phyloP scores from a whole-genome alignment of 2,888 invertebrate species.

The Tyria jacobaeae region DNA sequence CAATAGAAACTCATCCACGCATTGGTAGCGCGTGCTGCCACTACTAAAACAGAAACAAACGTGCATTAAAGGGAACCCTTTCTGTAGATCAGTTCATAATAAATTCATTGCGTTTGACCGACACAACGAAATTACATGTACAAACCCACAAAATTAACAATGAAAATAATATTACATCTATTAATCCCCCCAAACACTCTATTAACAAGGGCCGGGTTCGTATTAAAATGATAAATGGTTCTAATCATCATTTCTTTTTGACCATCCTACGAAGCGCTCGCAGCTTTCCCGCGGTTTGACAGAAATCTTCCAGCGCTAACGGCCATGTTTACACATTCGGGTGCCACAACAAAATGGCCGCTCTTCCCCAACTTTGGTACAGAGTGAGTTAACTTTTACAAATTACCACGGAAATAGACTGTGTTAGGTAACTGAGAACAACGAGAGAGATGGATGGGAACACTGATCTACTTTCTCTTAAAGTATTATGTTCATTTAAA shows the following conservation, averaged over 20 bases:
- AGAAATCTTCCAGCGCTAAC: conserved; percentile 18
- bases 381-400: conserved; percentile 82
- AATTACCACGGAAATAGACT: conserved; percentile 77
- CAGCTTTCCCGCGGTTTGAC: conserved; percentile 22
- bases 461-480: conserved; percentile 72
- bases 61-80: conserved; percentile 48
- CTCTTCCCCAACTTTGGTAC: conserved; percentile 71
- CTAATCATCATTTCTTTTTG: conserved; percentile 76
- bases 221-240: conserved; percentile 85
- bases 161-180: conserved; percentile 82
- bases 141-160: conserved; percentile 80
- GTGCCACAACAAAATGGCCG: conserved; percentile 60
- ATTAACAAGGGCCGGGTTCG: conserved; percentile 80
- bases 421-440: conserved; percentile 70
- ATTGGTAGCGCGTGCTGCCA: conserved; percentile 20
- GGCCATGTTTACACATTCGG: conserved; percentile 24
- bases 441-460: conserved; percentile 73
- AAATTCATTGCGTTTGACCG: conserved; percentile 60
- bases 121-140: conserved; percentile 62
- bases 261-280: conserved; percentile 53
- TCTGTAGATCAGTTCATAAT: conserved; percentile 54
- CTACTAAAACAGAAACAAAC: conserved; percentile 41
- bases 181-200: conserved; percentile 79
- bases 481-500: conserved; percentile 63
- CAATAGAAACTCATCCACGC: conserved; percentile 15